Percentiles rank a stretch among this genome's conserved stretches.
Conservation (phyloP, 2,888 invertebrate species). For the Marasmarcha lunaedactyla region DNA sequence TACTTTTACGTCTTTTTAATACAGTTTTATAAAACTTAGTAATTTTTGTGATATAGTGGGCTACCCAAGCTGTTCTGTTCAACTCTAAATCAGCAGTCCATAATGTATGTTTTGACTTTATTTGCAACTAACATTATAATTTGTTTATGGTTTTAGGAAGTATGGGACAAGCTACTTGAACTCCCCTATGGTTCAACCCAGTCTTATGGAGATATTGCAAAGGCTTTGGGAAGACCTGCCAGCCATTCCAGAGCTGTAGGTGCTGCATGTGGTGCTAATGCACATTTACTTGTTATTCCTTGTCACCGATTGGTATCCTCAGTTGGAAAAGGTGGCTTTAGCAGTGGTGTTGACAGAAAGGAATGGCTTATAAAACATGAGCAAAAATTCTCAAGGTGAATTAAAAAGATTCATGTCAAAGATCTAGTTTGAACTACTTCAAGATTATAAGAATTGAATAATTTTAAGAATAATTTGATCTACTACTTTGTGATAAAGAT, state of each 20-base stretch:
- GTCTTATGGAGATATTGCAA: constrained; percentile 47
- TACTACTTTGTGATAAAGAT: no score
- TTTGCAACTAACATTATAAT: no score
- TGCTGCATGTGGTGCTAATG: constrained; percentile 51
- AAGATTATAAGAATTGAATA: no score
- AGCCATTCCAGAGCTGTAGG: constrained; percentile 50
- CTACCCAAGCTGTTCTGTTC: no score
- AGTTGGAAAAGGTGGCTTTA: constrained; percentile 56
- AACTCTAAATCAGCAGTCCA: no score
- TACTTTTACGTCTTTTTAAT: no score
- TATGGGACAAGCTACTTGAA: constrained; percentile 43
- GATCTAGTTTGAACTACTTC: no score
- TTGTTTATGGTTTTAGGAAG: constrained; percentile 44
- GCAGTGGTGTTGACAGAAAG: constrained; percentile 61
- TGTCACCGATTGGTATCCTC: constrained; percentile 50
- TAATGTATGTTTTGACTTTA: no score
- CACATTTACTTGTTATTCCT: constrained; percentile 43
- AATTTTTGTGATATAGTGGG: no score
- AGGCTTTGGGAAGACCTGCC: constrained; percentile 34
- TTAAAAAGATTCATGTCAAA: background rate
- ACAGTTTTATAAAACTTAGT: no score
- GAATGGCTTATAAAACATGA: constrained; percentile 62
- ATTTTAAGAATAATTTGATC: no score
- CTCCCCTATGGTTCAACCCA: constrained; percentile 46
- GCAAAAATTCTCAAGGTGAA: constrained; percentile 23